Evolutionary conservation across 1,140 invertebrate species (phyloP).

Genomic region (Pomacea maculata): DNA sequence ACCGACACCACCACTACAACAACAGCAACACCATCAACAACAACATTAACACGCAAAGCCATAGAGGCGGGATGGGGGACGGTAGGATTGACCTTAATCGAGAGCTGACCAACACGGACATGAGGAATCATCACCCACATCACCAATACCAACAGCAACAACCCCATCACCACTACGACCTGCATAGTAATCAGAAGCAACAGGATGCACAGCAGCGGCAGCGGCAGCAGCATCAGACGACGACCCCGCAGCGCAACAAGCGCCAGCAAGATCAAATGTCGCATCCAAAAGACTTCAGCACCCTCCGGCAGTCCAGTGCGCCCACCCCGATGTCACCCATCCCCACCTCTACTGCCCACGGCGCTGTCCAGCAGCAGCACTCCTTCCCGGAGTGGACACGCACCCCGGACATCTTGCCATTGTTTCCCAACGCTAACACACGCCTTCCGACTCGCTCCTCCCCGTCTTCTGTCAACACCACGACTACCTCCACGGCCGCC

Average conservation of each 20-base stretch:
- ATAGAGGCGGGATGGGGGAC: constrained; percentile 3
- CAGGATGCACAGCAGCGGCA: constrained; percentile 3
- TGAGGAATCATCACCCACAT: constrained; percentile 23
- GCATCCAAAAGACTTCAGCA: constrained; percentile 12
- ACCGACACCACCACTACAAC: constrained; percentile 21
- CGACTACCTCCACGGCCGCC: constrained; percentile 4
- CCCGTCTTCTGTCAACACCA: not conserved
- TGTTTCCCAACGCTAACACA: not conserved
- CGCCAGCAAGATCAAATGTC: not conserved
- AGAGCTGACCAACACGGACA: not conserved
- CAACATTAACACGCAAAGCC: constrained; percentile 18
- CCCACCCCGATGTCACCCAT: constrained; percentile 10
- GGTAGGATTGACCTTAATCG: not conserved
- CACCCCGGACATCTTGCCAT: not conserved
- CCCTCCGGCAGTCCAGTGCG: constrained; percentile 20
- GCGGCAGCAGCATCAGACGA: not conserved
- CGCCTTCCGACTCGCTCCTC: not conserved
- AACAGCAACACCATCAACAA: constrained; percentile 19
- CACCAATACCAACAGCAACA: constrained; percentile 19
- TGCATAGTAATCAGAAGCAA: constrained; percentile 19
- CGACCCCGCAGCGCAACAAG: not conserved
- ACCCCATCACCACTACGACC: constrained; percentile 14
- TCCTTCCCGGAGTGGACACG: constrained; percentile 18
- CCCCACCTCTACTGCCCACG: not conserved
- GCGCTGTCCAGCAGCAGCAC: constrained; percentile 13